phyloP scores from a whole-genome alignment of 2,113 vertebrate species.

The Otocyon megalotis region DNA sequence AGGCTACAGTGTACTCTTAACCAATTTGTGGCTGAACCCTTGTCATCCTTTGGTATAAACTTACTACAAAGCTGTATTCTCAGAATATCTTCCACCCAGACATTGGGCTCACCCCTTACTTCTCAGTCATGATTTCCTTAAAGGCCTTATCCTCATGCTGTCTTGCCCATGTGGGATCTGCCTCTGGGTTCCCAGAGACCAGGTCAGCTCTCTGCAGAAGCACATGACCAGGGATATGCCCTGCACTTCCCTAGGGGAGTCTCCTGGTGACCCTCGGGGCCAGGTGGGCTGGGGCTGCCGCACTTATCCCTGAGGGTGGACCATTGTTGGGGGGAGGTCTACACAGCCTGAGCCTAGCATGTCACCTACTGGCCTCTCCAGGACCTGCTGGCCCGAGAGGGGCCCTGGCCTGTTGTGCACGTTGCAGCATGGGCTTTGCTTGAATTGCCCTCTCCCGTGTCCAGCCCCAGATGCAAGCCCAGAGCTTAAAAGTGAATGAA shows the following conservation, averaged over 20 bases:
- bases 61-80: neutral
- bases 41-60: slow-evolving; percentile 1
- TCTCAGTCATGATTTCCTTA: neutral
- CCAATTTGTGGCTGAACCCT: neutral
- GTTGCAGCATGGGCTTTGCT: slow-evolving; percentile 78
- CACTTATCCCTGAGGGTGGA: neutral
- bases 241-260: neutral
- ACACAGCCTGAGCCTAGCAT: slow-evolving; percentile 62
- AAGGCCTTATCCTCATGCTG: neutral
- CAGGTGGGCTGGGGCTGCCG: neutral
- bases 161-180: neutral
- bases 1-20: neutral
- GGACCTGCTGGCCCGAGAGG: neutral
- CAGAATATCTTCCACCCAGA: neutral
- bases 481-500: slow-evolving; percentile 66
- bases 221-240: neutral
- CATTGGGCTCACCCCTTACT: neutral
- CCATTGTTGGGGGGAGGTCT: neutral
- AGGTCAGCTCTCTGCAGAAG: neutral
- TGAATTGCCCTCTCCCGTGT: slow-evolving; percentile 57
- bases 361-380: neutral
- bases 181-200: neutral
- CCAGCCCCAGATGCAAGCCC: neutral
- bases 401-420: slow-evolving; percentile 20
- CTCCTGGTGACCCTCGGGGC: neutral